Base-by-base conservation (phyloP, 2,888 invertebrate species). In the Orthosia cruda region DNA sequence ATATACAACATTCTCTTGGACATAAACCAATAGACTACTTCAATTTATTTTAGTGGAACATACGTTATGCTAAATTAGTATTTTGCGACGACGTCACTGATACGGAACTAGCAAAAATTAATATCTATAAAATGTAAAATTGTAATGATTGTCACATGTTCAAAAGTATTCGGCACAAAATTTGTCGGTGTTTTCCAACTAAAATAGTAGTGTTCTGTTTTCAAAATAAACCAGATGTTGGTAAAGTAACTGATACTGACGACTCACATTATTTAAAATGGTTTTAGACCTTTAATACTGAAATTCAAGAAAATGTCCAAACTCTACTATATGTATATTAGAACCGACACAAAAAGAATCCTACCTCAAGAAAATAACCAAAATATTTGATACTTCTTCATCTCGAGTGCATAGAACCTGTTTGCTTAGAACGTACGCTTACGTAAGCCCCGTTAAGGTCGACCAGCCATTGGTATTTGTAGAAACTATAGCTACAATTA, bases 381-480 rank as follows among this genome's bases (percentile, higher is more conserved):
- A 59, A 65, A 59, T 66, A 52, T 63, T 69, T 52, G 63, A 52
- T 75, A 62, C 65, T 57, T 81, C 82, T 85, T 75, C 59, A 55
- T 52, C 69, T 63, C 59, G 54, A 78, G 71, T 88, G 86, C 86
- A 84, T 80, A 77, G 32, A 87, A 88, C 88, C 80, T 74, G 88
- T 85, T 86, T 74, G 80, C 71, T 85, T 81, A 75, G 88, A 88
- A 85, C 84, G 87, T 85, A 66, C 65, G 79, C 73, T 91, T 90
- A 91, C 91, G 91, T 90, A 91, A 92, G 83, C 64, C 68, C 74
- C 84, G 72, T 81, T 91, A 92, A 92, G 92, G 92, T 91, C 92
- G 86, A 69, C 89, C 85, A 87, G 88, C 71, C 81, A 72, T 71
- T 69, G 85, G 86, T 87, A 86, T 80, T 87, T 76, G 69, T 81